These are phyloP conservation scores for Eubasilissa splendida DNA, from an alignment of 2,888 invertebrate species.

Conservation along the genomic window DNA sequence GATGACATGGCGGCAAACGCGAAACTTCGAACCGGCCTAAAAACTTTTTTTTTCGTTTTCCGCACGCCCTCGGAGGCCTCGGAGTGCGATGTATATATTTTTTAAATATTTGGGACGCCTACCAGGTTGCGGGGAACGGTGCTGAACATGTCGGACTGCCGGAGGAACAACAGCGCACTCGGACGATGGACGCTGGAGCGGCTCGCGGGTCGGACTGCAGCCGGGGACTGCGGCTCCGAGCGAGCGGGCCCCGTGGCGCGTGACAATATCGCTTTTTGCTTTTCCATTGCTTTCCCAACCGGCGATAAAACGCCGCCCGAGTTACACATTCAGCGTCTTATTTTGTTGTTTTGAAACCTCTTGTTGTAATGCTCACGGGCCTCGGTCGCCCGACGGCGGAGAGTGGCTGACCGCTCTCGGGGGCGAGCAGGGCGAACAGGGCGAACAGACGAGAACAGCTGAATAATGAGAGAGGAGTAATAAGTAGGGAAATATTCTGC, in stretches of 20 bases:
- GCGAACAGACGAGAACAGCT: background rate
- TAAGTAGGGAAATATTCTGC: too few species aligned
- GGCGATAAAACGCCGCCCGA: conserved; percentile 26
- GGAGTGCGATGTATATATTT: background rate
- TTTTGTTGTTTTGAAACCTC: conserved; percentile 19
- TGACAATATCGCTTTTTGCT: conserved; percentile 44
- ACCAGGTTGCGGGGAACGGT: conserved; percentile 11
- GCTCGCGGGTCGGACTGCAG: background rate
- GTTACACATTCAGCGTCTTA: conserved; percentile 25
- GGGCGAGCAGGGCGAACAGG: background rate
- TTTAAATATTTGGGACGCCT: background rate
- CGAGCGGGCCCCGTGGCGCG: conserved; percentile 21
- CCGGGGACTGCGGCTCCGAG: background rate
- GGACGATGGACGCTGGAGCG: background rate
- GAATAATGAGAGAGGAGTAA: too few species aligned
- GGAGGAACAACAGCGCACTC: background rate
- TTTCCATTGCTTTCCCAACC: conserved; percentile 49
- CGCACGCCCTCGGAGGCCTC: background rate
- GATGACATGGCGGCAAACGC: background rate
- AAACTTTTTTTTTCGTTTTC: background rate
- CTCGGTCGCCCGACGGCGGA: background rate
- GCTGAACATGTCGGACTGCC: conserved; percentile 19
- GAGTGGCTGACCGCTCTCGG: background rate
- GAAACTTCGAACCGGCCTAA: background rate
- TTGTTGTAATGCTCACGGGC: background rate